phyloP scores from a whole-genome alignment of 1,140 invertebrate species.

The Leptinotarsa lineolata region DNA sequence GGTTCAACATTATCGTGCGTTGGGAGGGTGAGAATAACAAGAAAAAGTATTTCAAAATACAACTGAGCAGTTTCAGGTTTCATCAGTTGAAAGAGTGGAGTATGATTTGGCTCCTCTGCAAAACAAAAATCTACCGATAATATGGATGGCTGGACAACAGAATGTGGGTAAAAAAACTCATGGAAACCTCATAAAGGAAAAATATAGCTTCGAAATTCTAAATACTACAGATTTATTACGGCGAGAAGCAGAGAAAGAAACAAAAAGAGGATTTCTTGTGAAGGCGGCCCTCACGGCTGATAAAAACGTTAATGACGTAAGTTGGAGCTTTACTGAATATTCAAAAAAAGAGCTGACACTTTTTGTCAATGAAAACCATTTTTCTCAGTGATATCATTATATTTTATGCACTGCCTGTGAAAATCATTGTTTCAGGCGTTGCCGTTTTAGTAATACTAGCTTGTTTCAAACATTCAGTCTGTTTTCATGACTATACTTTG shows the following conservation, averaged over 20 bases:
- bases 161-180: conserved; percentile 24
- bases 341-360: too few relatives aligned
- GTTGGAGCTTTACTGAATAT: neutral
- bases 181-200: conserved; percentile 13
- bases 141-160: conserved; percentile 22
- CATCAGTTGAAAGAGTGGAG: conserved; percentile 10
- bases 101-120: conserved; percentile 14
- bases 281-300: neutral
- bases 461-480: too few relatives aligned
- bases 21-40: neutral
- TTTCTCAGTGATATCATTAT: too few relatives aligned
- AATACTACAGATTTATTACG: conserved; percentile 15
- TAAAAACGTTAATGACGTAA: conserved; percentile 21
- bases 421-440: too few relatives aligned
- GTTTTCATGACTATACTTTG: too few relatives aligned
- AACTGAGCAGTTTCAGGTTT: neutral
- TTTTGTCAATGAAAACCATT: too few relatives aligned
- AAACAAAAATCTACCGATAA: conserved; percentile 24
- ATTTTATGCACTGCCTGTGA: too few relatives aligned
- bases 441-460: too few relatives aligned
- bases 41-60: too few relatives aligned
- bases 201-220: conserved; percentile 11
- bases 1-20: conserved; percentile 12
- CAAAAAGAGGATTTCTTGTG: conserved; percentile 7
- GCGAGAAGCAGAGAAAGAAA: conserved; percentile 7